phyloP scores from a whole-genome alignment of 2,888 invertebrate species.

The Chironomus riparius region DNA sequence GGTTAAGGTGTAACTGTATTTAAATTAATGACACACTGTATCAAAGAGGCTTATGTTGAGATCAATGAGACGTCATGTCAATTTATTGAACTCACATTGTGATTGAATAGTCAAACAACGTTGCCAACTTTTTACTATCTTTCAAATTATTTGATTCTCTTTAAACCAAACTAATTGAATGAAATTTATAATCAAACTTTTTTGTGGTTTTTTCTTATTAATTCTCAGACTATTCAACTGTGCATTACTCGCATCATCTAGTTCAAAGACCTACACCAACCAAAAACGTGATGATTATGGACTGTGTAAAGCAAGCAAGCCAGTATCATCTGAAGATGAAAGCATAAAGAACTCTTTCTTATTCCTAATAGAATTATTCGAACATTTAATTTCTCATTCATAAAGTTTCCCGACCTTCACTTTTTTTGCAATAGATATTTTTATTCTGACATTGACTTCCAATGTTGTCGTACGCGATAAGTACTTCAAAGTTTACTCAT shows the following conservation, averaged over 20 bases:
- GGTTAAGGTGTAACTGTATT: background rate
- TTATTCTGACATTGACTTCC: background rate
- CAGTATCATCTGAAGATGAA: background rate
- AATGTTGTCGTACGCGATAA: background rate
- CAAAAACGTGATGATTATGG: background rate
- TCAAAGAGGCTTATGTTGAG: background rate
- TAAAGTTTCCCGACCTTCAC: background rate
- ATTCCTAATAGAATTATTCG: background rate
- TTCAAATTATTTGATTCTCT: no score
- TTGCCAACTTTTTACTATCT: background rate
- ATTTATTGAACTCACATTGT: background rate
- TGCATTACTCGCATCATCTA: background rate
- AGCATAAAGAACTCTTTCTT: background rate
- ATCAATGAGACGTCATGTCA: background rate
- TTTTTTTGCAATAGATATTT: background rate
- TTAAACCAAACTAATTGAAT: no score
- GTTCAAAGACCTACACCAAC: background rate
- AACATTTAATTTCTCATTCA: no score
- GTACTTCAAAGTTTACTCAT: background rate
- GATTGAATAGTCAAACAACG: background rate
- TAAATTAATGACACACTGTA: no score
- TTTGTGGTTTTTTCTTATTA: background rate
- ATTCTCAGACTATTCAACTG: background rate
- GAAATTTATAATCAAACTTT: background rate
- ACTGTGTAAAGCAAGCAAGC: background rate